Percentiles rank a stretch among this genome's conserved stretches.
These are phyloP conservation scores for Crematogaster levior DNA, from an alignment of 2,888 invertebrate genomes.

Conservation along the genomic window DNA sequence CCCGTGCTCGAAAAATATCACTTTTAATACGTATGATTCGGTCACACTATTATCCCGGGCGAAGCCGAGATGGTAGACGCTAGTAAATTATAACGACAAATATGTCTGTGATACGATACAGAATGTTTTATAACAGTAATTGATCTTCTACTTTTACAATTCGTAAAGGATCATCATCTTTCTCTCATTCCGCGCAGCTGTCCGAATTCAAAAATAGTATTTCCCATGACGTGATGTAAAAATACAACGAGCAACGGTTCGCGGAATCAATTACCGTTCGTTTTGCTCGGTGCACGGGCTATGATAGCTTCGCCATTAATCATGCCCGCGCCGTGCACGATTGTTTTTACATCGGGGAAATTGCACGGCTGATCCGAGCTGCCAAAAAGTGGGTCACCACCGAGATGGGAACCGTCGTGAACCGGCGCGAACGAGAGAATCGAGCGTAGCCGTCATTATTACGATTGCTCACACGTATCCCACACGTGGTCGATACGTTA, in stretches of 20 bases:
- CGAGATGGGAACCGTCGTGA: neutral
- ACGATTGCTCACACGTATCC: slow-evolving; percentile 37
- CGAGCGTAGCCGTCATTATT: slow-evolving; percentile 38
- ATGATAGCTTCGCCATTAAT: slow-evolving; percentile 50
- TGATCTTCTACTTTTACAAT: neutral
- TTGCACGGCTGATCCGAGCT: slow-evolving; percentile 51
- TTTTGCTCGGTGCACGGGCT: slow-evolving; percentile 30
- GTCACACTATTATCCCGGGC: too few species aligned
- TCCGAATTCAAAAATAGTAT: slow-evolving; percentile 6
- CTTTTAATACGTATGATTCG: too few species aligned
- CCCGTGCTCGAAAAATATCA: too few species aligned
- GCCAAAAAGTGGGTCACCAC: slow-evolving; percentile 55
- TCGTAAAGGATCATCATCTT: neutral
- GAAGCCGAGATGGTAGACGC: too few species aligned
- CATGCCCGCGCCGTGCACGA: slow-evolving; percentile 43
- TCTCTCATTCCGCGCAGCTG: neutral
- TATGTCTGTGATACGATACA: neutral
- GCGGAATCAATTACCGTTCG: slow-evolving; percentile 54
- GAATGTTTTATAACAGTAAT: neutral
- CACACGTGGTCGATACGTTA: slow-evolving; percentile 43
- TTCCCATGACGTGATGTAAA: slow-evolving; percentile 39
- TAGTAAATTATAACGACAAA: too few species aligned
- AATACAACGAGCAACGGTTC: slow-evolving; percentile 30
- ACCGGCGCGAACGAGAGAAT: slow-evolving; percentile 26
- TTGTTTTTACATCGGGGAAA: slow-evolving; percentile 51